These are phyloP conservation scores for Epicampocera succincta DNA, from an alignment of 2,888 invertebrate genomes.

Conservation along the genomic window DNA sequence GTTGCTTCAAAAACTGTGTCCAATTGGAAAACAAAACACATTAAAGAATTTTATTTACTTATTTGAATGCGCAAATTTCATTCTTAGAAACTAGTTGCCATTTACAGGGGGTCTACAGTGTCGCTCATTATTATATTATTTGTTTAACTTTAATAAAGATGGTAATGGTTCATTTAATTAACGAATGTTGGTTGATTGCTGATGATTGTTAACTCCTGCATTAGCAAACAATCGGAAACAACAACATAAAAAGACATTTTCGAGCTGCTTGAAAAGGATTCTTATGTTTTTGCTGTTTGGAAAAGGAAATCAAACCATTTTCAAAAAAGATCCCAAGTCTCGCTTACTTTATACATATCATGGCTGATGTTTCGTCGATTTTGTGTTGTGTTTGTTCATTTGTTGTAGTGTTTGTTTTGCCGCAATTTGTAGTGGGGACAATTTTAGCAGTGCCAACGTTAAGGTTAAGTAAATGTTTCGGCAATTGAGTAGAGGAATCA, in stretches of 20 bases:
- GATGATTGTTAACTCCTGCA: constrained; percentile 26
- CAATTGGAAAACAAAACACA: no score
- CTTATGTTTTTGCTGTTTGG: background rate
- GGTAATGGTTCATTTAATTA: constrained; percentile 13
- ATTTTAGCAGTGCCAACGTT: constrained; percentile 62
- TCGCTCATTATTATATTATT: background rate
- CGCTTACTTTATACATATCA: constrained; percentile 75
- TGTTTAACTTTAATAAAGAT: constrained; percentile 8
- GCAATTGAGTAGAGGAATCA: constrained; percentile 78
- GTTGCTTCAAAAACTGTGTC: no score
- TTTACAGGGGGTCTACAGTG: background rate
- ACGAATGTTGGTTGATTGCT: constrained; percentile 25
- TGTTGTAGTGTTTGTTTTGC: constrained; percentile 66
- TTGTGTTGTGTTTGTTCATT: constrained; percentile 42
- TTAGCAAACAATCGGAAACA: constrained; percentile 24
- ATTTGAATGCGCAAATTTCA: no score
- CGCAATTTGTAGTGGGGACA: constrained; percentile 54
- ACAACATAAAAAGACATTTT: background rate
- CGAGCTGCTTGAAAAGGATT: background rate
- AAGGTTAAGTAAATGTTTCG: constrained; percentile 71
- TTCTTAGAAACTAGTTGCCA: no score
- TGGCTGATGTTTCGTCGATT: constrained; percentile 62
- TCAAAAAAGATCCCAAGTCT: background rate
- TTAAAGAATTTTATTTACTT: no score
- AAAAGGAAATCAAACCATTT: constrained; percentile 3